phyloP scores from a whole-genome alignment of 1,140 invertebrate species.

The Drosophila varians region DNA sequence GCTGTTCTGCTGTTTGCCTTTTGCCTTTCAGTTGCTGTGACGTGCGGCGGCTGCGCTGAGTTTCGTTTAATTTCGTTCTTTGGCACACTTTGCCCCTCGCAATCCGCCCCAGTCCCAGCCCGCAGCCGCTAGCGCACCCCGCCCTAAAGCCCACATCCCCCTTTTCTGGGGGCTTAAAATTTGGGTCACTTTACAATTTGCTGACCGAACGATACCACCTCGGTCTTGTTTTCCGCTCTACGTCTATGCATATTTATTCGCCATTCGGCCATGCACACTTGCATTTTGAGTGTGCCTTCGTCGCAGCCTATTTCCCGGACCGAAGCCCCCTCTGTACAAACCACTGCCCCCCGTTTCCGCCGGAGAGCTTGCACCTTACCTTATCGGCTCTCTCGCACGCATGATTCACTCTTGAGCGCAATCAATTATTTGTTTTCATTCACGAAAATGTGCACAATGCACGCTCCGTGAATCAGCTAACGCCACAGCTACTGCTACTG shows the following conservation, averaged over 20 bases:
- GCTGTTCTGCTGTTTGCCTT: conserved; percentile 33
- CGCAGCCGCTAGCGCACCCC: background rate
- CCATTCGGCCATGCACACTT: conserved; percentile 60
- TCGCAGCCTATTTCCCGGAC: conserved; percentile 61
- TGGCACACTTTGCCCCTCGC: conserved; percentile 66
- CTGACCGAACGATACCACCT: conserved; percentile 68
- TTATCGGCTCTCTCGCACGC: conserved; percentile 58
- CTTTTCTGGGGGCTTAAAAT: conserved; percentile 39
- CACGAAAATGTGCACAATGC: conserved; percentile 70
- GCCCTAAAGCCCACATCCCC: conserved; percentile 5
- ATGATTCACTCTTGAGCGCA: conserved; percentile 72
- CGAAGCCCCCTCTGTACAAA: background rate
- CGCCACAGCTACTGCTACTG: background rate
- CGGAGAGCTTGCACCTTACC: conserved; percentile 21
- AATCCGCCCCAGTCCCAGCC: background rate
- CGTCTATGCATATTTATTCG: conserved; percentile 61
- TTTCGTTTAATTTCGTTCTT: conserved; percentile 51
- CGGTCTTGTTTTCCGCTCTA: conserved; percentile 49
- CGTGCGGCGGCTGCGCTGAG: conserved; percentile 56
- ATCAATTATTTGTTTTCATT: conserved; percentile 76
- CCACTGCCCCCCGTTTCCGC: conserved; percentile 3
- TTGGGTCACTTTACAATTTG: conserved; percentile 81
- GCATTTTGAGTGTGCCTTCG: conserved; percentile 43
- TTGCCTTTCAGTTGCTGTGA: conserved; percentile 28
- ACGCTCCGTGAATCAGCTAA: conserved; percentile 50